phyloP scores from a whole-genome alignment of 2,113 vertebrate genomes.

The Falco punctatus region DNA sequence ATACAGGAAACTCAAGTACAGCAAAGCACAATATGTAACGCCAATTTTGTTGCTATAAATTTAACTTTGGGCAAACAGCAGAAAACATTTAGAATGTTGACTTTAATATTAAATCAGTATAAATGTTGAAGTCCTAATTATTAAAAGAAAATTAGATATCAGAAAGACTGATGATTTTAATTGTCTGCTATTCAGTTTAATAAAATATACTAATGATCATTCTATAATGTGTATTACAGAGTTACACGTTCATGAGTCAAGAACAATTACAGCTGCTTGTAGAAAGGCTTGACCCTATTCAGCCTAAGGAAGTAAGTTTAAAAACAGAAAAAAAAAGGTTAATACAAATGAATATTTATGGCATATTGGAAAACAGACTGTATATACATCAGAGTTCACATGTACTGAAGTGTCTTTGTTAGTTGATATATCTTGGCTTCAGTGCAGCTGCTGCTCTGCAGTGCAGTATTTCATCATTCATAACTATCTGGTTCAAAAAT shows the following conservation, averaged over 20 bases:
- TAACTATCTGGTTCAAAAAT: neutral
- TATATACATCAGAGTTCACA: neutral
- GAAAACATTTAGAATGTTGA: neutral
- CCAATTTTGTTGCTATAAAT: neutral
- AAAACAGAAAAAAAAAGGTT: neutral
- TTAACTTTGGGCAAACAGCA: neutral
- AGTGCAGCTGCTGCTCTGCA: neutral
- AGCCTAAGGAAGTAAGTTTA: slow-evolving; percentile 88
- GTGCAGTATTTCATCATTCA: neutral
- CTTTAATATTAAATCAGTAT: neutral
- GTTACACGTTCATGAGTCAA: slow-evolving; percentile 91
- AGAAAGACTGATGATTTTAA: slow-evolving; percentile 29
- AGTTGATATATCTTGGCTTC: neutral
- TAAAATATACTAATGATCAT: slow-evolving; percentile 13
- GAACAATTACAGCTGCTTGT: slow-evolving; percentile 90
- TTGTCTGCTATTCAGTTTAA: neutral
- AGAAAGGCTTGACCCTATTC: slow-evolving; percentile 85
- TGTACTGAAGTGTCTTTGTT: neutral
- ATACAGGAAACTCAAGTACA: neutral
- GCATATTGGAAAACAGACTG: neutral
- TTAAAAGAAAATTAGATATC: neutral
- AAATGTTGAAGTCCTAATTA: slow-evolving; percentile 12
- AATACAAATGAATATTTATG: neutral
- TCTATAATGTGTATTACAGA: slow-evolving; percentile 77
- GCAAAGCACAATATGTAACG: neutral